phyloP scores from a whole-genome alignment of 2,888 invertebrate species.

The Lasioglossum pauxillum region DNA sequence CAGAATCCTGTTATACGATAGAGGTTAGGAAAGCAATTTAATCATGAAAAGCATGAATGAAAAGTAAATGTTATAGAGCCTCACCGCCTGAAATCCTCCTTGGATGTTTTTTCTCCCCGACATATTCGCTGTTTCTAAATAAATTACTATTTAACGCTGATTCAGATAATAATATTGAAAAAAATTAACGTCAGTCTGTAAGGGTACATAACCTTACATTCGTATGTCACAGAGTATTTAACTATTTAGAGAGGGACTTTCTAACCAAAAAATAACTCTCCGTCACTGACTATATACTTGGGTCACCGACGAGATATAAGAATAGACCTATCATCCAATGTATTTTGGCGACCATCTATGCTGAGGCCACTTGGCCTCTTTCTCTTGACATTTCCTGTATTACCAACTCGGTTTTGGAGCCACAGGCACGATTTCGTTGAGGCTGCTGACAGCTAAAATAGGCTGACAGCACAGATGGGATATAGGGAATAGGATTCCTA shows the following conservation, averaged over 20 bases:
- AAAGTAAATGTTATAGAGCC: constrained; percentile 66
- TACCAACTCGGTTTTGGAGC: too few species aligned
- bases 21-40: constrained; percentile 40
- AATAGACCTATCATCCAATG: too few species aligned
- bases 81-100: constrained; percentile 90
- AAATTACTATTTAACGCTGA: not conserved
- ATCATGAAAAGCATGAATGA: constrained; percentile 9
- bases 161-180: constrained; percentile 24
- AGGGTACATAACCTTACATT: constrained; percentile 11
- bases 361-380: too few species aligned
- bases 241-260: not conserved
- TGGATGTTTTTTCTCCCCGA: constrained; percentile 82
- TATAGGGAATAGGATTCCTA: too few species aligned
- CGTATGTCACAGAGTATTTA: not conserved
- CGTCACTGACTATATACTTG: too few species aligned
- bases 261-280: not conserved
- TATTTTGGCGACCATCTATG: too few species aligned
- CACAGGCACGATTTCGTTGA: too few species aligned
- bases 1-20: constrained; percentile 89
- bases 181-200: constrained; percentile 16
- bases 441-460: too few species aligned
- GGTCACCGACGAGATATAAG: too few species aligned
- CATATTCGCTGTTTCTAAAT: constrained; percentile 65
- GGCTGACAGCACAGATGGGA: too few species aligned
- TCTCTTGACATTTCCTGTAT: too few species aligned